Base-by-base conservation (phyloP, 2,113 vertebrate genomes). In the Hypomesus transpacificus region DNA sequence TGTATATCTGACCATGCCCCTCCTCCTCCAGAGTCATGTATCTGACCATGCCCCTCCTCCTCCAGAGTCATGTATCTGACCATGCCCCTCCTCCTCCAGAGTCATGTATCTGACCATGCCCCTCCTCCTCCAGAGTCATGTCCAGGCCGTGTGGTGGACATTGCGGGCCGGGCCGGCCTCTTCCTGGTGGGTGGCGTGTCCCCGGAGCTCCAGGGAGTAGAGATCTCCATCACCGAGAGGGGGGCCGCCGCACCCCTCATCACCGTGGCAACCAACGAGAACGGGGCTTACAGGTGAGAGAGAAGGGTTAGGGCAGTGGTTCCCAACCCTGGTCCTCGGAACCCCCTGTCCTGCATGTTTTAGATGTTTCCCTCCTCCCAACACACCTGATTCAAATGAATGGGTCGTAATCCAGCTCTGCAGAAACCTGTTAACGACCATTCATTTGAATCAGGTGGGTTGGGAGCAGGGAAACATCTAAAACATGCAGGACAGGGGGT, bases 141-240 rank as follows among this genome's bases (percentile, higher is more conserved):
- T 82, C 97, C 97, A 0, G 96, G 96, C 62, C 95, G 94, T 56
- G 85, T 98, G 86, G 95, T 98, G 67, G 94, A 96, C 85, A 97
- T 99, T 63, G 82, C 88, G 0, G 97, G 96, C 24, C 95, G 94
- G 64, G 97, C 95, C 0, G 97, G 97, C 9, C 91, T 99, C 11
- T 99, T 99, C 86, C 86, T 99, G 64, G 94, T 95, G 80, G 97
- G 97, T 3, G 90, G 70, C 58, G 95, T 99, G 75, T 91, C 94
- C 18, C 97, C 97, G 0, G 93, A 92, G 70, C 76, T 99, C 21
- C 93, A 96, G 74, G 97, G 94, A 5, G 97, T 99, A 0, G 95
- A 96, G 90, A 98, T 99, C 62, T 90, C 95, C 70, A 98, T 99
- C 86, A 93, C 86, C 14, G 94, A 97, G 79, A 94, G 90, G 80